Evolutionary conservation across 2,797 vertebrate species (phyloP), one percentile per base, ranked within the genome.

Genomic region (Phataginus tricuspis): DNA sequence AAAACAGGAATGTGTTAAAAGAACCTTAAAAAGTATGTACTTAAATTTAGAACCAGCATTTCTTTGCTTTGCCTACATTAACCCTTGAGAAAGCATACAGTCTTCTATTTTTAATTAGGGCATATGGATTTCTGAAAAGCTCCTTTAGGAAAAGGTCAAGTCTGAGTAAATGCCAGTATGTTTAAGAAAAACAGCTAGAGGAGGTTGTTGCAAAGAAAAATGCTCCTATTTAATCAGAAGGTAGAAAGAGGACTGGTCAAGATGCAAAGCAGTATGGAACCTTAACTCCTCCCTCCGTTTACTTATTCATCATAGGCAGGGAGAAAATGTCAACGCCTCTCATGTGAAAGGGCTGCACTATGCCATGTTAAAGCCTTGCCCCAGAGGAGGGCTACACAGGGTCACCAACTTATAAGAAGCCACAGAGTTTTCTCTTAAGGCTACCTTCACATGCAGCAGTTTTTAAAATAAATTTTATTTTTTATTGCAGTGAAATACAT

Each of bases 81-180:
- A 77, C 61, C 45, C 91, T 61, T 71, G 77, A 92, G 74, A 63
- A 95, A 71, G 79, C 23, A 13, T 1, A 37, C 8, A 1, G 0
- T 69, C 69, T 90, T 78, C 87, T 88, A 66, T 71, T 82, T 96
- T 95, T 86, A 93, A 85, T 90, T 85, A 69, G 68, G 72, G 57
- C 0, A 6, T 45, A 37, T 29, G 78, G 71, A 78, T 90, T 93
- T 92, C 59, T 80, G 45, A 25, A 78, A 34, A 45, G 68, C 49
- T 82, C 90, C 51, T 39, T 53, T 87, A 45, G 53, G 72, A 89
- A 45, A 97, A 97, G 97, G 92, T 92, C 96, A 95, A 9, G 15
- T 66, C 85, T 86, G 86, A 82, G 78, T 80, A 92, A 97, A 97
- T 95, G 90, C 87, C 90, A 91, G 68, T 82, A 11, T 64, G 59